These are phyloP conservation scores for Halictus quadricinctus DNA, from an alignment of 2,888 invertebrate genomes.

Conservation along the genomic window DNA sequence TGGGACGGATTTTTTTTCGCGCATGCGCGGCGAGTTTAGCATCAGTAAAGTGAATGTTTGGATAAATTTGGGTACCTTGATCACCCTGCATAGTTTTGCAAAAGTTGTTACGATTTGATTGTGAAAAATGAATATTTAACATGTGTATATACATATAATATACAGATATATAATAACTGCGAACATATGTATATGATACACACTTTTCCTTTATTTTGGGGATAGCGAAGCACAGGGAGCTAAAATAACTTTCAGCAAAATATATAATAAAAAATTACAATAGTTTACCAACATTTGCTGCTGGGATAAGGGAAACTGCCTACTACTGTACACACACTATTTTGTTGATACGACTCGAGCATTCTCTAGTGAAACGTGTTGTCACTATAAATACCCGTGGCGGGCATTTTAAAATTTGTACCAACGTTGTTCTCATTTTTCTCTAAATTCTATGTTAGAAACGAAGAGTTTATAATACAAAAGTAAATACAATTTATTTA, in stretches of 20 bases:
- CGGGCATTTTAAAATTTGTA: conserved; percentile 1
- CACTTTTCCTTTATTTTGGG: neutral
- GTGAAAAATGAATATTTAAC: too few relatives aligned
- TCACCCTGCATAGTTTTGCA: too few relatives aligned
- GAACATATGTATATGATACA: too few relatives aligned
- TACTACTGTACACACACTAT: neutral
- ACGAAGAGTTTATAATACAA: neutral
- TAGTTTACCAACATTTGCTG: conserved; percentile 5
- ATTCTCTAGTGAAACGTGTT: neutral
- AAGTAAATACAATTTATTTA: neutral
- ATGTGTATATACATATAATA: neutral
- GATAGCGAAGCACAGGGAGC: neutral
- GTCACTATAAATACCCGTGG: conserved; percentile 4
- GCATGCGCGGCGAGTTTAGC: neutral
- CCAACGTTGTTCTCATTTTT: neutral
- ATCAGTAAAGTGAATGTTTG: neutral
- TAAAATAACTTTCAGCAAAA: neutral
- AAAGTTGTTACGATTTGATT: neutral
- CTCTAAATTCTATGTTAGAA: neutral
- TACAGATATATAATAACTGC: neutral
- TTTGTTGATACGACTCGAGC: conserved; percentile 6
- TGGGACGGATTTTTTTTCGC: conserved; percentile 5
- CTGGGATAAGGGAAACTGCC: neutral
- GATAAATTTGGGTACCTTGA: neutral
- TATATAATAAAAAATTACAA: neutral